phyloP scores from a whole-genome alignment of 2,888 invertebrate species.

The Epinotia brunnichana region DNA sequence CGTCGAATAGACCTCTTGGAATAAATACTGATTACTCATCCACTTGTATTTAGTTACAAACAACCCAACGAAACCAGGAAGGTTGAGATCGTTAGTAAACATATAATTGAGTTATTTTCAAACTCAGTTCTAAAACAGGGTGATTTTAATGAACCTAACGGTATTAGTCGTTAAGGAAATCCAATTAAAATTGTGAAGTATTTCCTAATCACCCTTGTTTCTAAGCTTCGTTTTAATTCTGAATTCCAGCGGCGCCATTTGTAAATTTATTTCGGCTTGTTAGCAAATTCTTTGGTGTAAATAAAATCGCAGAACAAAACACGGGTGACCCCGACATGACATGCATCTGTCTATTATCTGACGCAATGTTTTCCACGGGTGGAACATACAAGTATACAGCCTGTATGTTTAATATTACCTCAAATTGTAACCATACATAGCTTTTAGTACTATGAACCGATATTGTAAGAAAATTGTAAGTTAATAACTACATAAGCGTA shows the following conservation, averaged over 20 bases:
- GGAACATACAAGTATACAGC: too few relatives aligned
- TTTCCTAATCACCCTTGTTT: conserved; percentile 41
- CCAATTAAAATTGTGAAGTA: conserved; percentile 52
- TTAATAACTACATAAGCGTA: too few relatives aligned
- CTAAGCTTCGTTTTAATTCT: conserved; percentile 37
- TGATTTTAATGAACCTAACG: conserved; percentile 54
- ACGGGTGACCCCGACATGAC: neutral
- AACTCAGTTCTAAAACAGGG: conserved; percentile 46
- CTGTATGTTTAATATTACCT: too few relatives aligned
- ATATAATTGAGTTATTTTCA: conserved; percentile 27
- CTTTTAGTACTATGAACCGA: too few relatives aligned
- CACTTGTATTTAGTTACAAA: conserved; percentile 5
- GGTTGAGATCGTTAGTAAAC: conserved; percentile 2
- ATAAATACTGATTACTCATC: neutral
- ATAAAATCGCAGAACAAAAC: conserved; percentile 26
- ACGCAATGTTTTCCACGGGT: neutral
- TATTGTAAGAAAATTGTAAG: too few relatives aligned
- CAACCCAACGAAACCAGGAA: neutral
- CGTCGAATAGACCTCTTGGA: neutral
- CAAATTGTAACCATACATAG: too few relatives aligned
- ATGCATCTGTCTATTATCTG: neutral
- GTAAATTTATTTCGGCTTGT: conserved; percentile 73
- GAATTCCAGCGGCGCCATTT: conserved; percentile 34
- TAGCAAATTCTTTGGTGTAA: conserved; percentile 38
- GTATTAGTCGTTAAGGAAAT: conserved; percentile 53